These are phyloP conservation scores for Tricholauxania praeusta DNA, from an alignment of 2,888 invertebrate species.

Conservation along the genomic window DNA sequence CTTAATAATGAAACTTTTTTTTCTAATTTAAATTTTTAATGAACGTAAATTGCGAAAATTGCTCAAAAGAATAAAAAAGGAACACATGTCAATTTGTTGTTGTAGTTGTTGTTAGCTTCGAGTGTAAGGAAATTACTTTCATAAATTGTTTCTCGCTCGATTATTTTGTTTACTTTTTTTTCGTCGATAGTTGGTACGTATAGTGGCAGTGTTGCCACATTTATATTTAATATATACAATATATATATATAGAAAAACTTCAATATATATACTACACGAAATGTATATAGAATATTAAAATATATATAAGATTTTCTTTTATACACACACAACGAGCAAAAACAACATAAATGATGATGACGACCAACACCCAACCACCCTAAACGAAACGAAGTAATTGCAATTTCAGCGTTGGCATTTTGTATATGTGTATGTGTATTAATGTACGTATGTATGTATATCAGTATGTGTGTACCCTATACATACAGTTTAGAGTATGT, in stretches of 20 bases:
- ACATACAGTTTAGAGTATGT: conserved; percentile 17
- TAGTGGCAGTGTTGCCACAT: no score
- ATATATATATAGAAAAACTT: not conserved
- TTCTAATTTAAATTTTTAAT: conserved; percentile 26
- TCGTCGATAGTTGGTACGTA: conserved; percentile 3
- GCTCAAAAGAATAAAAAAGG: not conserved
- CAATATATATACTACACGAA: not conserved
- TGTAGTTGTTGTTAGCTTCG: conserved; percentile 6
- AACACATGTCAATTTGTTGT: conserved; percentile 14
- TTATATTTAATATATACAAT: no score
- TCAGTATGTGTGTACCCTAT: conserved; percentile 25
- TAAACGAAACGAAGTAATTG: conserved; percentile 8
- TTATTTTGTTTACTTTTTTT: conserved; percentile 15
- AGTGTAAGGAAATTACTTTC: conserved; percentile 17
- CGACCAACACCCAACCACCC: not conserved
- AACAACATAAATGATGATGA: conserved; percentile 1
- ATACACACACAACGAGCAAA: conserved; percentile 31
- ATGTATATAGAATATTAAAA: conserved; percentile 46
- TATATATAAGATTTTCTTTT: conserved; percentile 27
- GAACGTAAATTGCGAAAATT: conserved; percentile 21
- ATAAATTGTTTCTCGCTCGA: conserved; percentile 25
- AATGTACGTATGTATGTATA: conserved; percentile 34
- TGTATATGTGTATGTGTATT: conserved; percentile 35
- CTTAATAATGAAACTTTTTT: not conserved
- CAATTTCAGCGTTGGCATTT: conserved; percentile 7